phyloP scores from a whole-genome alignment of 2,113 vertebrate species.

The Prinia subflava region DNA sequence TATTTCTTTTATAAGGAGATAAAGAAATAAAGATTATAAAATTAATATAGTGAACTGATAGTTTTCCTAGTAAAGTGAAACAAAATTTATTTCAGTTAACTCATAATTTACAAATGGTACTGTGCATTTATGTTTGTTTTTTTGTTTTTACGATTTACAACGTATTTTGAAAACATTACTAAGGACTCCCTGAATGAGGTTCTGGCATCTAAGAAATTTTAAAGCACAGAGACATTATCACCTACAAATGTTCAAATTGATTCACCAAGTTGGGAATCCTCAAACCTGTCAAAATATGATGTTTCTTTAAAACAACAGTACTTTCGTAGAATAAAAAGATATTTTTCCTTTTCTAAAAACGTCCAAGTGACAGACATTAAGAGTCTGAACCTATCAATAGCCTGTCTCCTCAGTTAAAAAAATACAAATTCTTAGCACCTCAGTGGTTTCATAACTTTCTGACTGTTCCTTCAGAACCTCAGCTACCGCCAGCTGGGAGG shows the following conservation, averaged over 20 bases:
- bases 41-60: background rate
- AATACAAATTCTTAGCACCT: conserved; percentile 11
- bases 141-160: background rate
- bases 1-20: background rate
- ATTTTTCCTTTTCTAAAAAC: background rate
- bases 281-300: background rate
- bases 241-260: background rate
- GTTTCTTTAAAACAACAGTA: background rate
- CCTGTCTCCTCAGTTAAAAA: background rate
- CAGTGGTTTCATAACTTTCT: background rate
- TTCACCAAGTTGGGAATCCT: background rate
- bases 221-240: background rate
- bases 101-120: background rate
- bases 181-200: background rate
- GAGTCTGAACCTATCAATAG: background rate
- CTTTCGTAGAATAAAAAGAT: background rate
- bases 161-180: background rate
- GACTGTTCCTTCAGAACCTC: background rate
- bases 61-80: background rate
- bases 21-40: background rate
- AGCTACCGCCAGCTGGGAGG: background rate
- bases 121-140: background rate
- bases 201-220: background rate
- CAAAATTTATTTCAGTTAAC: background rate
- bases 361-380: background rate